Percentiles rank a stretch among this genome's conserved stretches.
These are phyloP conservation scores for Strigamia maritima DNA, from an alignment of 2,888 invertebrate species.

Conservation along the genomic window DNA sequence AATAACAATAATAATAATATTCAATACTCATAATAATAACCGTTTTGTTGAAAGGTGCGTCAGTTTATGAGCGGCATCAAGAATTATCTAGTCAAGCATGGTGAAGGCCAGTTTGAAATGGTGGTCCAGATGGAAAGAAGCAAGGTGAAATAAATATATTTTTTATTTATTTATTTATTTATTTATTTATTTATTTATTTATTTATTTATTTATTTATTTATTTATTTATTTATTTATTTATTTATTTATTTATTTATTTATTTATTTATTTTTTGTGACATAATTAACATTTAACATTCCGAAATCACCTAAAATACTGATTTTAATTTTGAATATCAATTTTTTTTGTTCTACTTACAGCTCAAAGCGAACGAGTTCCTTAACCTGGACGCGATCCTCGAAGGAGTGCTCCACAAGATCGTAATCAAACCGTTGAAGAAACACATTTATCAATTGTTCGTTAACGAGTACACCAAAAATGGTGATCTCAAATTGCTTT, in stretches of 20 bases:
- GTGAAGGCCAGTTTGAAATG: slow-evolving; percentile 86
- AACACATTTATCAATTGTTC: slow-evolving; percentile 76
- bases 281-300: no score
- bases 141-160: slow-evolving; percentile 58
- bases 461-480: slow-evolving; percentile 55
- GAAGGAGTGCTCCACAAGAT: slow-evolving; percentile 91
- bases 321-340: no score
- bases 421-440: slow-evolving; percentile 79
- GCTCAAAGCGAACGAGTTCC: slow-evolving; percentile 83
- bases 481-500: slow-evolving; percentile 53
- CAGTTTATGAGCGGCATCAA: slow-evolving; percentile 99
- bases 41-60: slow-evolving; percentile 58
- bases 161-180: not conserved
- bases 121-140: slow-evolving; percentile 82
- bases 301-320: no score
- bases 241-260: no score
- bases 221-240: no score
- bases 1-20: no score
- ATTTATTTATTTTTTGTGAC: no score
- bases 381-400: slow-evolving; percentile 91
- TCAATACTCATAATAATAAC: slow-evolving; percentile 38
- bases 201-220: no score
- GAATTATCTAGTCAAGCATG: slow-evolving; percentile 93
- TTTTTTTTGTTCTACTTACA: no score
- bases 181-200: slow-evolving; percentile 47